Evolutionary conservation across 1,140 invertebrate genomes (phyloP).

Genomic region (Orchesella cincta): DNA sequence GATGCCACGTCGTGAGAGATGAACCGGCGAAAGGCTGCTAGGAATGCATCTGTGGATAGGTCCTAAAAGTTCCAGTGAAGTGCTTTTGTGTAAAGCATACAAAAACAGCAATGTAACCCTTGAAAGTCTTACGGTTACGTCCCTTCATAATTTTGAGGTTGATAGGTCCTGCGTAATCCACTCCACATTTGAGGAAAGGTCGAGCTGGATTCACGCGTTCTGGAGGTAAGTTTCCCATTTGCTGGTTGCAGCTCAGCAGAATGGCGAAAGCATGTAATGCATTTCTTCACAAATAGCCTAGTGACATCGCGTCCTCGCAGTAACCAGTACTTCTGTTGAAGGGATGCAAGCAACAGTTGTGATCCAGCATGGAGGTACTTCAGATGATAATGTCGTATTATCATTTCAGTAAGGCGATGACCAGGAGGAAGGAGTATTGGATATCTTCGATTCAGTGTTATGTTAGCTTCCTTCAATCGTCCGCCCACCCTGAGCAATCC

Average conservation of each 20-base stretch:
- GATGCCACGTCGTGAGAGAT: slow-evolving; percentile 50
- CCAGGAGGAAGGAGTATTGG: slow-evolving; percentile 31
- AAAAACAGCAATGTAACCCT: slow-evolving; percentile 53
- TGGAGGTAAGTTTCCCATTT: slow-evolving; percentile 54
- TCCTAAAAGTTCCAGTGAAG: slow-evolving; percentile 54
- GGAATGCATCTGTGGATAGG: slow-evolving; percentile 50
- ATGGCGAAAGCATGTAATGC: slow-evolving; percentile 14
- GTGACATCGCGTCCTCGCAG: not conserved
- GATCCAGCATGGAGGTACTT: slow-evolving; percentile 48
- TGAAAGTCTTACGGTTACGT: slow-evolving; percentile 33
- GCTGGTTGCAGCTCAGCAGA: slow-evolving; percentile 21
- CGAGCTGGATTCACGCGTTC: slow-evolving; percentile 42
- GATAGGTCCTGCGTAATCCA: slow-evolving; percentile 55
- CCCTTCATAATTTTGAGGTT: slow-evolving; percentile 20
- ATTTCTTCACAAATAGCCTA: slow-evolving; percentile 26
- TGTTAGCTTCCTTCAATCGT: not conserved
- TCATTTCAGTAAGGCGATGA: slow-evolving; percentile 36
- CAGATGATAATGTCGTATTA: slow-evolving; percentile 52
- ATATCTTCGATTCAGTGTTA: not conserved
- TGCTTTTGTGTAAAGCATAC: slow-evolving; percentile 52
- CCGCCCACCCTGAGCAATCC: slow-evolving; percentile 54
- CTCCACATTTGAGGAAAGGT: slow-evolving; percentile 1
- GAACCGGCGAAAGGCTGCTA: slow-evolving; percentile 54
- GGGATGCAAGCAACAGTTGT: not conserved
- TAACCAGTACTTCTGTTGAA: slow-evolving; percentile 30